Evolutionary conservation across 2,797 vertebrate genomes (phyloP).

Genomic region (Agapornis canus): DNA sequence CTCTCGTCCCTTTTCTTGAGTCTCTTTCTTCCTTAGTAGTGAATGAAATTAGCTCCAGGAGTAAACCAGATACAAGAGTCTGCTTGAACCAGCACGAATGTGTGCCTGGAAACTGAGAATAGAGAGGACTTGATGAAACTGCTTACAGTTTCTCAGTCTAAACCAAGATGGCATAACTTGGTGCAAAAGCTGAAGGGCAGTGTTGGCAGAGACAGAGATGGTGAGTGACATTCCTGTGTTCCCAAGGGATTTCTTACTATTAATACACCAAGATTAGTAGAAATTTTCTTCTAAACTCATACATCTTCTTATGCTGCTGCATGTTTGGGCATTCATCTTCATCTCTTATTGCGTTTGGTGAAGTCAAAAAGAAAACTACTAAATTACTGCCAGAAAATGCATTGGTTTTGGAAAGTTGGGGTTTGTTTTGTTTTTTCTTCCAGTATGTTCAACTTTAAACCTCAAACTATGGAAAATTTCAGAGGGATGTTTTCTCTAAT

Average conservation of each 20-base stretch:
- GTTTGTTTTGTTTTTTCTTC: not conserved
- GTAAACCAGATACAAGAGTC: not conserved
- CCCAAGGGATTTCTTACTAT: not conserved
- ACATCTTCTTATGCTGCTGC: accelerated
- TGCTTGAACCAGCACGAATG: not conserved
- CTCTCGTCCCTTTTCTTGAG: not conserved
- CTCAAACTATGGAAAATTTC: not conserved
- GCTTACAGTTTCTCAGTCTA: not conserved
- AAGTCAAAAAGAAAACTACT: not conserved
- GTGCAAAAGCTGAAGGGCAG: not conserved
- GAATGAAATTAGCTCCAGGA: not conserved
- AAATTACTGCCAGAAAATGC: not conserved
- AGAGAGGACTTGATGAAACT: not conserved
- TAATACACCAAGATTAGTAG: not conserved
- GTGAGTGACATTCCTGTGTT: not conserved
- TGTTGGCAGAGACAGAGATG: not conserved
- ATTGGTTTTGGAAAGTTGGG: not conserved
- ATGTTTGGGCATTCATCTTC: not conserved
- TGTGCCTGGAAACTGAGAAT: not conserved
- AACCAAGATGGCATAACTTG: not conserved
- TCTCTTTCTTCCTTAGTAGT: not conserved
- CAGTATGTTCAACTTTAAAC: not conserved
- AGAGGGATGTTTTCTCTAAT: not conserved
- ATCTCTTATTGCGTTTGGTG: not conserved
- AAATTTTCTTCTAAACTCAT: not conserved